A percentile compares a stretch with the other conserved stretches of the same genome.
Conservation (phyloP, 2,113 vertebrate genomes). For the Dolichallabes microphthalmus region DNA sequence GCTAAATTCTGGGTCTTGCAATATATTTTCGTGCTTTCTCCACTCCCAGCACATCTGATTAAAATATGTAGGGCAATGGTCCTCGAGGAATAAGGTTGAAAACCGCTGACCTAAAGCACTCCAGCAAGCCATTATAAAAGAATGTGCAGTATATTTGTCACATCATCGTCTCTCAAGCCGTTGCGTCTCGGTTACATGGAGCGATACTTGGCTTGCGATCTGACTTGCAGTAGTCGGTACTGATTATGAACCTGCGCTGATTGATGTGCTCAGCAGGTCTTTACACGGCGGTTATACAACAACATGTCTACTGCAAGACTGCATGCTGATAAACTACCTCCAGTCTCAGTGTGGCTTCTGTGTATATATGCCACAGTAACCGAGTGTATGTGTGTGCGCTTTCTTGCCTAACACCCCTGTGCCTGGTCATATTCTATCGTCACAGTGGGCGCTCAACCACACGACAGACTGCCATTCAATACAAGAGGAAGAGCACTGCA, state of each 20-base stretch:
- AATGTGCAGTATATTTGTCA: neutral
- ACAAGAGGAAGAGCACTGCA: slow-evolving; percentile 40
- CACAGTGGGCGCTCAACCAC: slow-evolving; percentile 56
- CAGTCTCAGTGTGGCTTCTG: slow-evolving; percentile 59
- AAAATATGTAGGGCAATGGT: no score
- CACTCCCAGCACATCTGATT: no score
- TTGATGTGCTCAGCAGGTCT: slow-evolving; percentile 49
- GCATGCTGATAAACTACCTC: slow-evolving; percentile 67
- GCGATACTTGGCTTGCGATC: neutral
- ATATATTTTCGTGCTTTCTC: no score
- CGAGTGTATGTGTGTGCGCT: neutral
- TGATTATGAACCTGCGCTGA: slow-evolving; percentile 47
- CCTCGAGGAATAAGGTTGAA: no score
- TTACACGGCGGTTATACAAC: slow-evolving; percentile 45
- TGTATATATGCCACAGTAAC: slow-evolving; percentile 41
- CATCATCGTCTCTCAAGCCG: neutral
- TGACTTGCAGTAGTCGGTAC: neutral
- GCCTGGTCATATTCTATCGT: slow-evolving; percentile 58
- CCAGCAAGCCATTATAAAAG: neutral
- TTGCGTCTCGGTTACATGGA: no score
- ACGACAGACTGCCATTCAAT: slow-evolving; percentile 68
- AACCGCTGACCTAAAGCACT: neutral
- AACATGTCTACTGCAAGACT: slow-evolving; percentile 53
- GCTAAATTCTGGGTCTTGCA: no score
- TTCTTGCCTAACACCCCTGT: slow-evolving; percentile 50